These are phyloP conservation scores for Laticauda laticaudata DNA, from an alignment of 2,113 vertebrate species.

Conservation along the genomic window DNA sequence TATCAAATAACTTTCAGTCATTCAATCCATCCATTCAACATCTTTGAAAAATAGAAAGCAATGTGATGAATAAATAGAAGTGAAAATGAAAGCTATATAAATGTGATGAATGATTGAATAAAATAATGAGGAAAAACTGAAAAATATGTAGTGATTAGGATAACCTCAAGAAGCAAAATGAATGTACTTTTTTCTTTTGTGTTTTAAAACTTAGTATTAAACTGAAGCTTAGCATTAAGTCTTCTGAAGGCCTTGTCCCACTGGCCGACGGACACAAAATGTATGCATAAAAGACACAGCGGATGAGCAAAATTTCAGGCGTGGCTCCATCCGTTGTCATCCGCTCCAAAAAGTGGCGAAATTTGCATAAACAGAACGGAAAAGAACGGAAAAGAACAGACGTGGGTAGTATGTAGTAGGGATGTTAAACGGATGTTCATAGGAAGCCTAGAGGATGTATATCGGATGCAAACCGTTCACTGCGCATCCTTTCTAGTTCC, in stretches of 20 bases:
- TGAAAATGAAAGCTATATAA: not conserved
- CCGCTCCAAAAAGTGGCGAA: too few species aligned
- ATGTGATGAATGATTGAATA: not conserved
- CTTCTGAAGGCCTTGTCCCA: not conserved
- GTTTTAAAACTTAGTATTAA: not conserved
- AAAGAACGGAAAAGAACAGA: too few species aligned
- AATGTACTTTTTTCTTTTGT: not conserved
- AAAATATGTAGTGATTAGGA: not conserved
- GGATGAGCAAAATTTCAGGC: too few species aligned
- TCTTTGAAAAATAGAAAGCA: not conserved
- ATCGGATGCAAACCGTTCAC: too few species aligned
- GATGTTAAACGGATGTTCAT: too few species aligned
- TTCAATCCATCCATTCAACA: not conserved
- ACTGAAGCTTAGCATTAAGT: not conserved
- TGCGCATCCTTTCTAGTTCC: too few species aligned
- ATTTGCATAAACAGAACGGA: too few species aligned
- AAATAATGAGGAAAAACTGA: not conserved
- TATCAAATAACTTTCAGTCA: not conserved
- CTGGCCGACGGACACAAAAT: too few species aligned
- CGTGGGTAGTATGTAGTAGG: too few species aligned
- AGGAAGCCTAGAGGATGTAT: too few species aligned
- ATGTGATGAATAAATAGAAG: not conserved
- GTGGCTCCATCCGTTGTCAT: too few species aligned
- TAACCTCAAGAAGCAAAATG: not conserved
- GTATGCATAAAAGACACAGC: too few species aligned